phyloP scores from a whole-genome alignment of 2,113 vertebrate species.

The Takifugu bimaculatus region DNA sequence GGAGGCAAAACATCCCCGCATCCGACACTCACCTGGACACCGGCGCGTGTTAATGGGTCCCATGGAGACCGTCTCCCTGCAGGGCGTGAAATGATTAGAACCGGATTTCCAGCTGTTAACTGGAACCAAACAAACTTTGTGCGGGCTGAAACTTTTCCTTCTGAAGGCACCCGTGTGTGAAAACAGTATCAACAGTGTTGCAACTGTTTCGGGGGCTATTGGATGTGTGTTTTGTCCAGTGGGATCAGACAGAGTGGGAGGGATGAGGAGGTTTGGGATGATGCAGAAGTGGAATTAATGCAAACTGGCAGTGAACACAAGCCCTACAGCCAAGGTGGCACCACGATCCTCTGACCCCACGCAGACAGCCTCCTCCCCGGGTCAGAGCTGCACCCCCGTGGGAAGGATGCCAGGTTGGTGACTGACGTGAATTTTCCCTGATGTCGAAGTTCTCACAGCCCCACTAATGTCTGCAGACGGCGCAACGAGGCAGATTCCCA shows the following conservation, averaged over 20 bases:
- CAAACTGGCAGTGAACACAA: constrained; percentile 56
- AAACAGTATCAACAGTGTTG: too few species aligned
- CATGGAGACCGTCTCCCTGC: constrained; percentile 42
- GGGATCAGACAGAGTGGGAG: constrained; percentile 22
- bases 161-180: background rate
- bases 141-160: constrained; percentile 6
- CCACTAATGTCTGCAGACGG: background rate
- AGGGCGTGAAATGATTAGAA: constrained; percentile 53
- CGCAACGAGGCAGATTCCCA: background rate
- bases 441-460: constrained; percentile 36
- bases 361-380: constrained; percentile 39
- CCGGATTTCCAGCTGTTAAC: constrained; percentile 32
- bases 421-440: constrained; percentile 39
- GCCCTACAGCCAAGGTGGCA: constrained; percentile 57
- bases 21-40: constrained; percentile 39
- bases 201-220: background rate
- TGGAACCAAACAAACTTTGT: constrained; percentile 19
- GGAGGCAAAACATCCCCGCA: constrained; percentile 17
- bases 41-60: constrained; percentile 53
- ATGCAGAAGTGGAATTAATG: constrained; percentile 56
- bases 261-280: constrained; percentile 30
- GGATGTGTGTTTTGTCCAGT: constrained; percentile 13
- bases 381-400: constrained; percentile 52
- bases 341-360: constrained; percentile 52
- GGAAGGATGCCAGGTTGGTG: constrained; percentile 69